These are phyloP conservation scores for Pseudomyrmex concolor DNA, from an alignment of 1,140 invertebrate genomes.

Conservation along the genomic window DNA sequence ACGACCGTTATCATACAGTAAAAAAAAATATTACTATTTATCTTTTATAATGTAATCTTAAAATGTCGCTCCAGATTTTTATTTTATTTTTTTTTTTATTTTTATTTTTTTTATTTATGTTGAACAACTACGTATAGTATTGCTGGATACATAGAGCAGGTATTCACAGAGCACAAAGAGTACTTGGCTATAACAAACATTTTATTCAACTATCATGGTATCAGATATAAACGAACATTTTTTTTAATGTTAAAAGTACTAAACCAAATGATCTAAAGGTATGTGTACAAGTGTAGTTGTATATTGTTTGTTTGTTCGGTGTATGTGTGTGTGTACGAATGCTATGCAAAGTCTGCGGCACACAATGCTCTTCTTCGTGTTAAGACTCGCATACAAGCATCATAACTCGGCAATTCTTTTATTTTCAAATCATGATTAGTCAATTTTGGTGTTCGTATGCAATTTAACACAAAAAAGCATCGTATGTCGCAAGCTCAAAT, in stretches of 20 bases:
- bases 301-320: slow-evolving; percentile 22
- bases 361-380: too few species aligned
- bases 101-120: not conserved
- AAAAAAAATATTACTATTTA: slow-evolving; percentile 20
- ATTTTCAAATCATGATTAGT: too few species aligned
- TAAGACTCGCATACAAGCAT: too few species aligned
- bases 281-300: slow-evolving; percentile 64
- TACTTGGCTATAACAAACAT: slow-evolving; percentile 82
- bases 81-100: not conserved
- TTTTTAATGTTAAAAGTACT: slow-evolving; percentile 75
- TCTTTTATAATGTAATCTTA: too few species aligned
- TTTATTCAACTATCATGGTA: slow-evolving; percentile 81
- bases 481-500: too few species aligned
- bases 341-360: not conserved
- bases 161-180: slow-evolving; percentile 80
- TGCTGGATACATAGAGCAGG: slow-evolving; percentile 70
- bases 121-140: slow-evolving; percentile 24
- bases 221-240: slow-evolving; percentile 82
- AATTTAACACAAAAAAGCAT: too few species aligned
- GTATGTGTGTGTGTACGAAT: slow-evolving; percentile 28
- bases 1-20: not conserved
- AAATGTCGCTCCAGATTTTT: slow-evolving; percentile 10
- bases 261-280: slow-evolving; percentile 77
- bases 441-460: too few species aligned
- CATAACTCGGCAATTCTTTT: too few species aligned